These are phyloP conservation scores for Engraulis encrasicolus DNA, from an alignment of 2,113 vertebrate species.

Conservation along the genomic window DNA sequence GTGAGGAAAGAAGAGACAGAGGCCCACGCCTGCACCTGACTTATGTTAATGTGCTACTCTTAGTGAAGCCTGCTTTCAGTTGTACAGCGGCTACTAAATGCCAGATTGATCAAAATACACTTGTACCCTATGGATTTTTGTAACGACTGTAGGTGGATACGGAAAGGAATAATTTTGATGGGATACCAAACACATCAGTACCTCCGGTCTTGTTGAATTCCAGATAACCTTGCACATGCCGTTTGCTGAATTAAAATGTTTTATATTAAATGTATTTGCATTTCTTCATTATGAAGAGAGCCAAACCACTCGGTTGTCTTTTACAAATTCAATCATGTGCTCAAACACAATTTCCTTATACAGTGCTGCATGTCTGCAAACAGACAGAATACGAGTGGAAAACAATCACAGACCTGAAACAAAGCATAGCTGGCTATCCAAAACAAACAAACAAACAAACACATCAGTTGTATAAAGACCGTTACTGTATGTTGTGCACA, in stretches of 20 bases:
- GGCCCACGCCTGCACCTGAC: conserved; percentile 47
- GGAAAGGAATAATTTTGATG: background rate
- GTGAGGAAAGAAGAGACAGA: conserved; percentile 44
- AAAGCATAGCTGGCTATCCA: background rate
- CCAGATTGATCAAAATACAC: background rate
- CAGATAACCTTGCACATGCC: background rate
- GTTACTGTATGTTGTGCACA: background rate
- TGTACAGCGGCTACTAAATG: background rate
- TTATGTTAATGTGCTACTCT: conserved; percentile 58
- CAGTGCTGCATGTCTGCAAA: background rate
- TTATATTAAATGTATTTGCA: no score
- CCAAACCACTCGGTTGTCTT: background rate
- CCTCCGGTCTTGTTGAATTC: background rate
- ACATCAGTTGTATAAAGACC: background rate
- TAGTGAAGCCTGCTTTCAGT: background rate
- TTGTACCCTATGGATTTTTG: background rate
- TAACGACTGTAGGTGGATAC: background rate
- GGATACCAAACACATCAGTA: background rate
- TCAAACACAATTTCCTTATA: background rate
- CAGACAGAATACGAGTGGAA: background rate
- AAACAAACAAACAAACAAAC: background rate
- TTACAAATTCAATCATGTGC: background rate
- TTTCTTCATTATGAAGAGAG: background rate
- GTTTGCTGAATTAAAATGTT: background rate
- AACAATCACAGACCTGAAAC: background rate